Percentiles rank a stretch among this genome's conserved stretches.
Conservation (phyloP, 2,113 vertebrate genomes). For the Isurus oxyrinchus region DNA sequence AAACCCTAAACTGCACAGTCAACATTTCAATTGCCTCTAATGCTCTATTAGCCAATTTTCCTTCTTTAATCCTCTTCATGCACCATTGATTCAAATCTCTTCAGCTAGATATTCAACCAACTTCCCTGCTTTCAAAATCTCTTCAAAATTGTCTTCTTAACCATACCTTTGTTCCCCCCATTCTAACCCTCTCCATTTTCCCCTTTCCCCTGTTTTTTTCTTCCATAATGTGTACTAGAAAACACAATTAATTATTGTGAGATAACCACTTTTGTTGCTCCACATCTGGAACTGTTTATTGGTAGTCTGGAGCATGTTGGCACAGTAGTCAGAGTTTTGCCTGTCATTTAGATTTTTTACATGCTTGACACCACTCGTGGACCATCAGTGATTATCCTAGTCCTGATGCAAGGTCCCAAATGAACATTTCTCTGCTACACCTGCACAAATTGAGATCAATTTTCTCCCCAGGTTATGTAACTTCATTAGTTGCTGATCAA, state of each 20-base stretch:
- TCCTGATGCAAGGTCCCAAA: neutral
- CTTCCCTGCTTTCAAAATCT: neutral
- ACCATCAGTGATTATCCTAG: neutral
- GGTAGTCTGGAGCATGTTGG: neutral
- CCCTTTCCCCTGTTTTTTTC: neutral
- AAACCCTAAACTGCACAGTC: too few relatives aligned
- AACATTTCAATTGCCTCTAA: too few relatives aligned
- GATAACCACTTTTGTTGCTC: neutral
- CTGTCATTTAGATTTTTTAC: neutral
- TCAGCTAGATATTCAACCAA: neutral
- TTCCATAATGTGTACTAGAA: neutral
- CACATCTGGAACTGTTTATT: neutral
- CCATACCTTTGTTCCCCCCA: neutral
- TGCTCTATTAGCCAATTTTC: too few relatives aligned
- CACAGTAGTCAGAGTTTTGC: neutral
- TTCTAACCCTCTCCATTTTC: neutral
- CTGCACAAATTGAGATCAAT: neutral
- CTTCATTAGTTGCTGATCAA: neutral
- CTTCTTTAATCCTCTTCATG: too few relatives aligned
- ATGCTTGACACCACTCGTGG: neutral
- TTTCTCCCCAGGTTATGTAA: neutral
- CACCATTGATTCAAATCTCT: too few relatives aligned
- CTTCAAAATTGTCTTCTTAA: neutral
- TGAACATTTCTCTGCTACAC: neutral
- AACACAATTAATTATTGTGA: neutral